phyloP scores from a whole-genome alignment of 2,888 invertebrate genomes.

The Caenorhabditis sp. region DNA sequence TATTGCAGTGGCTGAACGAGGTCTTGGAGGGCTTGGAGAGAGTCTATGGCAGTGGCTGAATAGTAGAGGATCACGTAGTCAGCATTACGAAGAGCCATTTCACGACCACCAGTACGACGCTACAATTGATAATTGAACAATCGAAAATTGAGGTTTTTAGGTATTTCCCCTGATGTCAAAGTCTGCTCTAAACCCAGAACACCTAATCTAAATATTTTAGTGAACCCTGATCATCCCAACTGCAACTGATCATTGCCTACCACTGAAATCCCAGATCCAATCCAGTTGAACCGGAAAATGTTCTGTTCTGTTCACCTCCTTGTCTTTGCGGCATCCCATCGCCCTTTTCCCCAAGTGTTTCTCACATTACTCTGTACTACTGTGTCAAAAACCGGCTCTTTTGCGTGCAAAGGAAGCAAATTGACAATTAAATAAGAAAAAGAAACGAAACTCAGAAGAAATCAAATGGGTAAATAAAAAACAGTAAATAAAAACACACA shows the following conservation, averaged over 20 bases:
- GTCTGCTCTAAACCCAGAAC: too few relatives aligned
- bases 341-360: constrained; percentile 32
- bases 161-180: too few relatives aligned
- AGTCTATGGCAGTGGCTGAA: constrained; percentile 55
- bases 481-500: too few relatives aligned
- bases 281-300: constrained; percentile 42
- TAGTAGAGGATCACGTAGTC: constrained; percentile 68
- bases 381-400: constrained; percentile 47
- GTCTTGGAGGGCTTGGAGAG: constrained; percentile 58
- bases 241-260: not conserved
- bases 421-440: too few relatives aligned
- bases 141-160: too few relatives aligned
- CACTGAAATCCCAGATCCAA: not conserved
- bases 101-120: constrained; percentile 70
- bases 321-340: constrained; percentile 33
- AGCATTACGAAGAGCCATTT: constrained; percentile 69
- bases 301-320: constrained; percentile 14
- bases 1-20: constrained; percentile 51
- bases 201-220: too few relatives aligned
- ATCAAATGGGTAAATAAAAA: too few relatives aligned
- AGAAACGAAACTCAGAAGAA: too few relatives aligned
- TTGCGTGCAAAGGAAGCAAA: not conserved
- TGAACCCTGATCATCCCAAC: too few relatives aligned
- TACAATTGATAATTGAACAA: too few relatives aligned
- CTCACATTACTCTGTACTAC: constrained; percentile 53